phyloP scores from a whole-genome alignment of 2,797 vertebrate genomes.

The Crocidura indochinensis region DNA sequence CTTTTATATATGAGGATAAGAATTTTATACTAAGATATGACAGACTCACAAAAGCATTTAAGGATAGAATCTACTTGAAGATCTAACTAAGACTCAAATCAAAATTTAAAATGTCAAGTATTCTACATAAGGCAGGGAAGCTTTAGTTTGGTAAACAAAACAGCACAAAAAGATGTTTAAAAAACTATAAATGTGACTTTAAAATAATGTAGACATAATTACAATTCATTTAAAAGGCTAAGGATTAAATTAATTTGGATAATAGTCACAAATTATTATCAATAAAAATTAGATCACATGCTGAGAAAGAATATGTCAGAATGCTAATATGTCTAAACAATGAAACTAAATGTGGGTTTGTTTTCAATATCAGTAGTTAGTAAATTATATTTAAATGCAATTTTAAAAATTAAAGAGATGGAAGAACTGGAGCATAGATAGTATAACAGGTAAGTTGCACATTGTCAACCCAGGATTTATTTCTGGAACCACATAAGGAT shows the following conservation, averaged over 20 bases:
- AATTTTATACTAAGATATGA: neutral
- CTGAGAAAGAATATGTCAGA: neutral
- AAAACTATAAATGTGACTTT: slow-evolving; percentile 1
- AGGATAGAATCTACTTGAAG: slow-evolving; percentile 17
- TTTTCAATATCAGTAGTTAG: slow-evolving; percentile 26
- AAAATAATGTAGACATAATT: slow-evolving; percentile 3
- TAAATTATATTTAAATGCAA: slow-evolving; percentile 27
- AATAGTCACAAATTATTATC: slow-evolving; percentile 10
- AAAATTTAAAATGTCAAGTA: slow-evolving; percentile 42
- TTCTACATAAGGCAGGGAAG: neutral
- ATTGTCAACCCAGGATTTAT: too few relatives aligned
- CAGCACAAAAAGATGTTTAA: slow-evolving; percentile 15
- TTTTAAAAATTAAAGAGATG: too few relatives aligned
- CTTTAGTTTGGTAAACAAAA: neutral
- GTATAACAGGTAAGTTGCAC: too few relatives aligned
- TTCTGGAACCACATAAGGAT: too few relatives aligned
- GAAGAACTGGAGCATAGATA: too few relatives aligned
- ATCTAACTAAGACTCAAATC: slow-evolving; percentile 53
- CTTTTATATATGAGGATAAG: neutral
- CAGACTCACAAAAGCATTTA: neutral
- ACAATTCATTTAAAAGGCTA: slow-evolving; percentile 24
- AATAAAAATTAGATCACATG: slow-evolving; percentile 28
- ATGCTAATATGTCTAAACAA: too few relatives aligned
- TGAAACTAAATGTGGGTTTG: neutral
- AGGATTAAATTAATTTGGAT: slow-evolving; percentile 12